Conservation (phyloP, 2,888 invertebrate genomes). For the Caenorhabditis macrosperma region DNA sequence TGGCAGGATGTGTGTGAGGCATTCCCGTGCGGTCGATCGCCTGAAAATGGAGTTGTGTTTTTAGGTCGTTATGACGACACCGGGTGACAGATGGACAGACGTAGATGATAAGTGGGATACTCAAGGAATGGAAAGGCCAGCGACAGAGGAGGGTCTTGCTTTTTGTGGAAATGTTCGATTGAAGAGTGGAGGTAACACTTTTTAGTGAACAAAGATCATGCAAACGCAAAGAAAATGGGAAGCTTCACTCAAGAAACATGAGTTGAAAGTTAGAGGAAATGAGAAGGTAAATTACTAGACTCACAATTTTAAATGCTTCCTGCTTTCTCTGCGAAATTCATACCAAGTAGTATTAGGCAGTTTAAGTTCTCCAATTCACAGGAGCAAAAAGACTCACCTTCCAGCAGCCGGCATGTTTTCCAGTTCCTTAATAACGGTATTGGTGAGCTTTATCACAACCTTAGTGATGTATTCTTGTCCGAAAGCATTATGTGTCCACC, state of each 20-base stretch:
- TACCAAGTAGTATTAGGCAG: not conserved
- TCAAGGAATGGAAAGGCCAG: no score
- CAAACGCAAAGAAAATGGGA: not conserved
- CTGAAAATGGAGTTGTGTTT: slow-evolving; percentile 26
- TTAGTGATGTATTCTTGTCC: slow-evolving; percentile 70
- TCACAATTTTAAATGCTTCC: slow-evolving; percentile 17
- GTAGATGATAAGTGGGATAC: not conserved
- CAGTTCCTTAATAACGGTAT: slow-evolving; percentile 44
- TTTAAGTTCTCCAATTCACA: not conserved
- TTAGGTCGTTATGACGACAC: no score
- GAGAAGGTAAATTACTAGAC: not conserved
- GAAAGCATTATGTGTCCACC: slow-evolving; percentile 70
- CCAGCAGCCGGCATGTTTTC: slow-evolving; percentile 27
- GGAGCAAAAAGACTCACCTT: slow-evolving; percentile 21
- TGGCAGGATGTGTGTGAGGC: slow-evolving; percentile 48
- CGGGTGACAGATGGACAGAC: not conserved
- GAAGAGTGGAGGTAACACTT: no score
- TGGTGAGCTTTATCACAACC: slow-evolving; percentile 55
- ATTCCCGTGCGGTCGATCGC: slow-evolving; percentile 38
- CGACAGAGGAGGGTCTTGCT: no score
- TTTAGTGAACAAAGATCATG: not conserved
- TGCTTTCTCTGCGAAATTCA: slow-evolving; percentile 6
- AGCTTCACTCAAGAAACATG: not conserved
- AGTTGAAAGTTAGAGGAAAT: not conserved
- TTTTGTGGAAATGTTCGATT: no score